Base-by-base conservation (phyloP, 2,888 invertebrate species). In the Rotaria magnacalcarata region DNA sequence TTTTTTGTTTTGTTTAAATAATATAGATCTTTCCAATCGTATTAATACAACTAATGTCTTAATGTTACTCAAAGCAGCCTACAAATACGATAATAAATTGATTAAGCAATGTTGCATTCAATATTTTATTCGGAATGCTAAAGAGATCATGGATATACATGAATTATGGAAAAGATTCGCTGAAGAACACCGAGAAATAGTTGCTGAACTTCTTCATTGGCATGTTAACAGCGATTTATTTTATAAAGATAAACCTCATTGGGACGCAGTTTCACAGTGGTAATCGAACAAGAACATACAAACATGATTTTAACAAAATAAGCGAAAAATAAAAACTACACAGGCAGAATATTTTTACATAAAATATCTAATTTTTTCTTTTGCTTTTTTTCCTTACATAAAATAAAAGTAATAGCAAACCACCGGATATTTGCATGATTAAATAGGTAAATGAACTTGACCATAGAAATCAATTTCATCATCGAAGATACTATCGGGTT, bases 381-480 rank as follows among this genome's bases (percentile, higher is more conserved):
- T 75, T 8, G 11, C 16, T 54, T 54, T 75, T 11, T 75, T 24
- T 43, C 16, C n/a, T 24, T 43, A 24, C n/a, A 43, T 80, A 43
- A 43, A 80, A 80, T 47, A 80, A 47, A 80, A 67, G 24, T 47
- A 80, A 11, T 41, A 80, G 41, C 21, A 47, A 34, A 24, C 80
- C 43, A 47, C 47, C 80, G 80, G 34, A 67, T 67, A 34, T 7
- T 34, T 67, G 54, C 11, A 34, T 52, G 24, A 54, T 47, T 85
- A 86, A 19, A 86, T 86, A 19, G 86, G 86, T 47, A 86, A 84
- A 84, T 86, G 86, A 41, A 85, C 85, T 58, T 85, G 84, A 43
- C 85, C 86, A 52, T 86, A 86, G 56, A 86, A 86, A 84, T 86
- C 86, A 50, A 84, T 50, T 34, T 85, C 54, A 21, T 80, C 80